Conservation (phyloP, 2,797 vertebrate species). For the Danio kyathit region DNA sequence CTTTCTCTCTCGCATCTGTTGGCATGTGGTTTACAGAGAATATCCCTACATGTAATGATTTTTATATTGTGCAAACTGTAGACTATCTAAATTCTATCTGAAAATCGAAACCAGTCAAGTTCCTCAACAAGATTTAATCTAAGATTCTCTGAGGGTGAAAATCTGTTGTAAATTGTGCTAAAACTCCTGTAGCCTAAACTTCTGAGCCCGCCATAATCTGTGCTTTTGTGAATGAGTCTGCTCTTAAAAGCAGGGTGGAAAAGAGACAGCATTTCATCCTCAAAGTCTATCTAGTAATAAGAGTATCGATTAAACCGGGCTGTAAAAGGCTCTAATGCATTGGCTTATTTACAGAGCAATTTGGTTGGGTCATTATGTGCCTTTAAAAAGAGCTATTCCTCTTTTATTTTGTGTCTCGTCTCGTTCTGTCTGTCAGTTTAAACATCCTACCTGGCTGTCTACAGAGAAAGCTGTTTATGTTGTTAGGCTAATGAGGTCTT, state of each 20-base stretch:
- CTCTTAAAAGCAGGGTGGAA: neutral
- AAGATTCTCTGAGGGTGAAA: no score
- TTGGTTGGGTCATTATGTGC: conserved; percentile 5
- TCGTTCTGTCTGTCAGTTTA: neutral
- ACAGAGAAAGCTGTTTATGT: neutral
- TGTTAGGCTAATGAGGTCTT: neutral
- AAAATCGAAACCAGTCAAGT: no score
- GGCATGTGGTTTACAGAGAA: neutral
- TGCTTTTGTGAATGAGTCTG: conserved; percentile 33
- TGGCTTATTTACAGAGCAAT: neutral
- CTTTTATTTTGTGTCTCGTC: conserved; percentile 1
- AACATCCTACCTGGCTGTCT: neutral
- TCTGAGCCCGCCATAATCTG: neutral
- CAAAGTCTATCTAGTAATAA: conserved; percentile 12
- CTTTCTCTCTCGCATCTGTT: neutral
- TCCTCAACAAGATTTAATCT: no score
- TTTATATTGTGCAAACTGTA: no score
- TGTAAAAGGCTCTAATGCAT: conserved; percentile 5
- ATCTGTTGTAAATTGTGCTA: no score
- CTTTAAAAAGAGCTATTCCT: conserved; percentile 16
- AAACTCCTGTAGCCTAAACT: no score
- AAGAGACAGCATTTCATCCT: neutral
- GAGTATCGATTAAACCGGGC: conserved; percentile 18
- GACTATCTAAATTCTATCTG: no score
- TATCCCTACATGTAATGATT: no score